A percentile compares a stretch with the other conserved stretches of the same genome.
phyloP scores from a whole-genome alignment of 2,888 invertebrate species.

The Cerceris rybyensis region DNA sequence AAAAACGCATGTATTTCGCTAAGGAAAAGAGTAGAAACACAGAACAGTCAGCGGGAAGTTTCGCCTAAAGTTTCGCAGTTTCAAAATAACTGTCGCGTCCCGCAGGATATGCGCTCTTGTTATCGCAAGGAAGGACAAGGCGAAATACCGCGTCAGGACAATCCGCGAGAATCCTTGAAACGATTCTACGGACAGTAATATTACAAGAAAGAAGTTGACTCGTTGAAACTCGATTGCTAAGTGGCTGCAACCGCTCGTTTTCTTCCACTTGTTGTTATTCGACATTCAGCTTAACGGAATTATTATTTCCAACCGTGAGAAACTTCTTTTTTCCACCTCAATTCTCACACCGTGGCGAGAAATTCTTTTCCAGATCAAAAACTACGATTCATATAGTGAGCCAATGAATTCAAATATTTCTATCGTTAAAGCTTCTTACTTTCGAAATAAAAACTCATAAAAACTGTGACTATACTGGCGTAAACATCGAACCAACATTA shows the following conservation, averaged over 20 bases:
- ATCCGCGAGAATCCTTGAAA: slow-evolving; percentile 27
- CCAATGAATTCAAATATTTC: slow-evolving; percentile 28
- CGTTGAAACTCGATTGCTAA: slow-evolving; percentile 22
- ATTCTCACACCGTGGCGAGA: too few relatives aligned
- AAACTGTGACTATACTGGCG: slow-evolving; percentile 13
- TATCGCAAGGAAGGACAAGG: slow-evolving; percentile 51
- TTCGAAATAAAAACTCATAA: slow-evolving; percentile 36
- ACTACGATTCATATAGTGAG: not conserved
- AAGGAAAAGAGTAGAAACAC: slow-evolving; percentile 16
- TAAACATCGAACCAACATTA: slow-evolving; percentile 22
- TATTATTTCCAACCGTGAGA: not conserved
- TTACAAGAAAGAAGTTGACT: slow-evolving; percentile 15
- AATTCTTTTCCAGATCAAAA: not conserved
- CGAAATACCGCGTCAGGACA: slow-evolving; percentile 47
- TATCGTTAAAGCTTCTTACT: not conserved
- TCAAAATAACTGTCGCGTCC: slow-evolving; percentile 60
- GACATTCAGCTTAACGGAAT: not conserved
- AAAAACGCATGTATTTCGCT: slow-evolving; percentile 8
- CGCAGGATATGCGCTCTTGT: slow-evolving; percentile 50
- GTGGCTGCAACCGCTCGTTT: not conserved
- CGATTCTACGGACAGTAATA: slow-evolving; percentile 39
- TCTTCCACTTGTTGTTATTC: not conserved
- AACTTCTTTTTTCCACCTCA: not conserved
- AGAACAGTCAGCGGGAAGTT: slow-evolving; percentile 23
- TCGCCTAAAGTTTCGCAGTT: slow-evolving; percentile 60